phyloP scores from a whole-genome alignment of 2,888 invertebrate genomes.

The Deroplatys truncata region DNA sequence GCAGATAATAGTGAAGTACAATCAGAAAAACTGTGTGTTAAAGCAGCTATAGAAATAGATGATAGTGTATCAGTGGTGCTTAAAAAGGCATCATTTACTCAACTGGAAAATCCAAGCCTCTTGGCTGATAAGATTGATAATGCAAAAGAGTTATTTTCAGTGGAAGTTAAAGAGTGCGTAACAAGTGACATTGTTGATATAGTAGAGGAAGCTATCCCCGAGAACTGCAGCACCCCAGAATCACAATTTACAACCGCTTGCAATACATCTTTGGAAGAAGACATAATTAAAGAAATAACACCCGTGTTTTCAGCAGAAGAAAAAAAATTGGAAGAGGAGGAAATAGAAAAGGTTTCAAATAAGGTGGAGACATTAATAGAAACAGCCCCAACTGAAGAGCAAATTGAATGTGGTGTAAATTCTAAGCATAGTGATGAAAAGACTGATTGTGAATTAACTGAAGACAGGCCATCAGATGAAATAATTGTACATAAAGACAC shows the following conservation, averaged over 20 bases:
- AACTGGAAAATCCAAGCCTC: not conserved
- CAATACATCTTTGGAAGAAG: not conserved
- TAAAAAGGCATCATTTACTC: not conserved
- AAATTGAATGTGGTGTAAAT: not conserved
- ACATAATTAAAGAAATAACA: not conserved
- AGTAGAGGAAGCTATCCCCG: too few species aligned
- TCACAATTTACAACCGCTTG: not conserved
- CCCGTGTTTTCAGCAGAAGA: not conserved
- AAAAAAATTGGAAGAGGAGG: not conserved
- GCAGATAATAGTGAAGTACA: not conserved
- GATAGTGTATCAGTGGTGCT: not conserved
- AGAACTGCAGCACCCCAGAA: not conserved
- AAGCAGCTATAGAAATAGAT: not conserved
- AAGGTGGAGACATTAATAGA: not conserved
- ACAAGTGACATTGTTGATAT: not conserved
- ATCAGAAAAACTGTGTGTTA: not conserved
- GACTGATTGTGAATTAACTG: not conserved
- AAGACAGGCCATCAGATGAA: not conserved
- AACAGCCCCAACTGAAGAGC: not conserved
- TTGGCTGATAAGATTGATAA: slow-evolving; percentile 4
- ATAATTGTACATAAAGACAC: not conserved
- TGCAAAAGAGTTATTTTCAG: not conserved
- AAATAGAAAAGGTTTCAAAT: not conserved
- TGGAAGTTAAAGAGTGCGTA: not conserved
- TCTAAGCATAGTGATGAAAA: not conserved